Conservation (phyloP, 1,140 invertebrate genomes). For the Temnothorax curvispinosus region DNA sequence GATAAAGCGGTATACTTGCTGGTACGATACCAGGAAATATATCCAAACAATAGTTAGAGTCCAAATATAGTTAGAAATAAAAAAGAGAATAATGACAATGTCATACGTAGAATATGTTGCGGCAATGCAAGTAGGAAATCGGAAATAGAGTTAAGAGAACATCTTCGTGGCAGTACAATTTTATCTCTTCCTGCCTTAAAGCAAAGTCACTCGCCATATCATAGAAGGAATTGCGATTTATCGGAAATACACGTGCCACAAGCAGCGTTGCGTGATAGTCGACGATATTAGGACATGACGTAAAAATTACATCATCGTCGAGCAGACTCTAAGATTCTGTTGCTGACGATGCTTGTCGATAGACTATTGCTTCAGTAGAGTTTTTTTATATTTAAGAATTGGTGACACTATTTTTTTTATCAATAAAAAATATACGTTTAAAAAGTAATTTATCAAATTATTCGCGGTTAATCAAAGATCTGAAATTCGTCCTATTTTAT, state of each 20-base stretch:
- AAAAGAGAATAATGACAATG: background rate
- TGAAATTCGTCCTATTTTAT: background rate
- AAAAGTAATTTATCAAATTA: background rate
- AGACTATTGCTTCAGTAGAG: background rate
- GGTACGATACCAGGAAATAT: background rate
- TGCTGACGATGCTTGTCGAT: background rate
- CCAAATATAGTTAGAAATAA: background rate
- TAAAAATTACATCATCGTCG: constrained; percentile 41
- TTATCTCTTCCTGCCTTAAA: constrained; percentile 50
- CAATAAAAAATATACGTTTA: background rate
- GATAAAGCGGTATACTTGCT: background rate
- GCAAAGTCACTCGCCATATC: background rate
- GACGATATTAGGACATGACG: background rate
- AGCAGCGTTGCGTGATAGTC: background rate
- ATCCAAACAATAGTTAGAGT: background rate
- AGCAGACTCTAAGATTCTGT: background rate
- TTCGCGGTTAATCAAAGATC: background rate
- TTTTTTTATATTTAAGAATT: constrained; percentile 31
- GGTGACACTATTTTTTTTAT: background rate
- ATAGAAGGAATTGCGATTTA: constrained; percentile 11
- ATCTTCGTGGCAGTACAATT: constrained; percentile 48
- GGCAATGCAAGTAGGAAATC: constrained; percentile 63
- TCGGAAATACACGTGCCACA: background rate
- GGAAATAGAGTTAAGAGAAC: constrained; percentile 72
- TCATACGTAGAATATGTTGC: background rate